A percentile compares a stretch with the other conserved stretches of the same genome.
Evolutionary conservation across 92 coral and sea anemone species (phyloP).

Genomic region (Hydrozoanthus gracilis): DNA sequence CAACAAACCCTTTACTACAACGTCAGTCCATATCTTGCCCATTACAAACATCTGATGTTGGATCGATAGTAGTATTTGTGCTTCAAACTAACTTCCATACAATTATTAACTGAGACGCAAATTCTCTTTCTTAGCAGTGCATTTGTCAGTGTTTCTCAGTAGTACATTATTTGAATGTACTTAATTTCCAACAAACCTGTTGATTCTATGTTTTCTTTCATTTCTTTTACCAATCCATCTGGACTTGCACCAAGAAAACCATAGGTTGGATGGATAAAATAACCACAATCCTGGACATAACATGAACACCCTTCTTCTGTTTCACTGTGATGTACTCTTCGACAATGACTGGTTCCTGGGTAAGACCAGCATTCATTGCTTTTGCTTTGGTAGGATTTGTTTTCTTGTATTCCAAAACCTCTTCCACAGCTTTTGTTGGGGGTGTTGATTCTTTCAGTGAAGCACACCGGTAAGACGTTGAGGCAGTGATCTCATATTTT

Average conservation of each 20-base stretch:
- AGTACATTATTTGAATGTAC: conserved; percentile 22
- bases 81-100: neutral
- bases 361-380: conserved; percentile 46
- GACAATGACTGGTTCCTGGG: conserved; percentile 19
- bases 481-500: neutral
- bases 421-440: neutral
- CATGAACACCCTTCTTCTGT: too few species aligned
- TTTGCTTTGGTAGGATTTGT: conserved; percentile 3
- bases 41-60: conserved; percentile 58
- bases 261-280: neutral
- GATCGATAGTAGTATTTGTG: conserved; percentile 49
- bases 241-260: neutral
- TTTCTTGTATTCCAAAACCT: neutral
- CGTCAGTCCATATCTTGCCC: conserved; percentile 47
- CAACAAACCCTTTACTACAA: conserved; percentile 48
- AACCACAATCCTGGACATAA: too few species aligned
- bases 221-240: neutral
- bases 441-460: neutral
- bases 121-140: neutral
- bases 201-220: neutral
- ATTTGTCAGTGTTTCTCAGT: neutral
- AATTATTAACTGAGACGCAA: neutral
- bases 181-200: neutral
- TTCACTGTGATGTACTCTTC: too few species aligned
- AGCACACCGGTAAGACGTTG: neutral